Percentiles rank a stretch among this genome's conserved stretches.
These are phyloP conservation scores for Cirrhinus molitorella DNA, from an alignment of 2,797 vertebrate species.

Conservation along the genomic window DNA sequence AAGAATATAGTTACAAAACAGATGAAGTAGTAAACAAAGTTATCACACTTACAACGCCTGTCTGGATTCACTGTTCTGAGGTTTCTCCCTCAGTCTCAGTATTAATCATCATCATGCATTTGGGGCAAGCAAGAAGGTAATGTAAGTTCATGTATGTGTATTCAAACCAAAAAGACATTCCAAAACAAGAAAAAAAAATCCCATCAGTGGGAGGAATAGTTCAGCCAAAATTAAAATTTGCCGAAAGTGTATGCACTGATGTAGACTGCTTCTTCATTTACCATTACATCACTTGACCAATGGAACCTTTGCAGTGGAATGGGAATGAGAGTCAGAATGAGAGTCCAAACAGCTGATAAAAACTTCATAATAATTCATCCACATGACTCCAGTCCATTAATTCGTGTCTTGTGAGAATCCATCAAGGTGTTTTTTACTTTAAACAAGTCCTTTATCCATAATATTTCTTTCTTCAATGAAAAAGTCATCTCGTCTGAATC, in stretches of 20 bases:
- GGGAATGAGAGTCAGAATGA: too few species aligned
- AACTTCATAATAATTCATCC: background rate
- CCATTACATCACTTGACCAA: background rate
- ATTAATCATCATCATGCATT: background rate
- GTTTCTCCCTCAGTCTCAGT: too few species aligned
- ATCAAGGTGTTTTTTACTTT: too few species aligned
- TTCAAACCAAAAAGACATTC: background rate
- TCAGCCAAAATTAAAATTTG: background rate
- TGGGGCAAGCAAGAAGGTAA: background rate
- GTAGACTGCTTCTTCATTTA: background rate
- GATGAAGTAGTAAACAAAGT: too few species aligned
- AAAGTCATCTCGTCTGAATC: background rate
- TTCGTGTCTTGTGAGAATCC: too few species aligned
- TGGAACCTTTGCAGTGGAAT: background rate
- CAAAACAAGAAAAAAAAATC: background rate
- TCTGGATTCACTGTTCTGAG: background rate
- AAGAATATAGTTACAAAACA: background rate
- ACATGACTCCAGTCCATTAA: background rate
- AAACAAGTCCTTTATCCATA: too few species aligned
- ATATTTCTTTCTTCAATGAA: too few species aligned
- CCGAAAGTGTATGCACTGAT: too few species aligned
- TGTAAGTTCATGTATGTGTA: background rate
- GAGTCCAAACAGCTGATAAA: background rate
- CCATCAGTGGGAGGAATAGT: background rate
- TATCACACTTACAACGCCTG: background rate